Percentiles rank a stretch among this genome's conserved stretches.
phyloP scores from a whole-genome alignment of 2,113 vertebrate species.

The Caretta caretta region DNA sequence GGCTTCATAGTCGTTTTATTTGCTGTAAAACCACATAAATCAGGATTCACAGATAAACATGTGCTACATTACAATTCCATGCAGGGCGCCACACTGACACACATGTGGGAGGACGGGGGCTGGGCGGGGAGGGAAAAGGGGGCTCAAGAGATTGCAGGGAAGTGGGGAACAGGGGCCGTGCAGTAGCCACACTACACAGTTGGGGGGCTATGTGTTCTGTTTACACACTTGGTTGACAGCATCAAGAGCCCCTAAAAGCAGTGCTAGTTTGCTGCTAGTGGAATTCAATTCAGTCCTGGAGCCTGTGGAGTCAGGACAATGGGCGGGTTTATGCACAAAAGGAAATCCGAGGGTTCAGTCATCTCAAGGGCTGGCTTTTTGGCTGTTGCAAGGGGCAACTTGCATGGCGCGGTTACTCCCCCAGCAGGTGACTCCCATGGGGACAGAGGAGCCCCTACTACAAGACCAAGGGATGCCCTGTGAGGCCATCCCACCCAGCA shows the following conservation, averaged over 20 bases:
- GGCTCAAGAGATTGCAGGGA: neutral
- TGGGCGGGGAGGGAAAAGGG: neutral
- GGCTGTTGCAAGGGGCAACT: neutral
- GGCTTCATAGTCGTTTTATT: slow-evolving; percentile 70
- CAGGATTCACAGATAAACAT: slow-evolving; percentile 47
- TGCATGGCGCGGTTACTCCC: neutral
- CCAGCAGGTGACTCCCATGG: neutral
- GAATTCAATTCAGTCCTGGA: fast-evolving
- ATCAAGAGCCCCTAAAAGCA: neutral
- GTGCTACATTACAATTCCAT: slow-evolving; percentile 32
- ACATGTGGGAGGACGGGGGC: neutral
- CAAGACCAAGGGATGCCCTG: neutral
- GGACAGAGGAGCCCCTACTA: neutral
- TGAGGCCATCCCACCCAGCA: neutral
- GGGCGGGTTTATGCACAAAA: neutral
- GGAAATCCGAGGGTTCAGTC: fast-evolving
- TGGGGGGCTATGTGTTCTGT: neutral
- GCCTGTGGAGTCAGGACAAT: neutral
- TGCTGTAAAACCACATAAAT: slow-evolving; percentile 55
- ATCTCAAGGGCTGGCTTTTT: neutral
- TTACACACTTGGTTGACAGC: neutral
- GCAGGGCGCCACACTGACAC: slow-evolving; percentile 46
- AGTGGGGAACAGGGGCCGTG: neutral
- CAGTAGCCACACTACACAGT: neutral
- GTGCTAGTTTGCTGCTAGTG: neutral